Percentiles rank a stretch among this genome's conserved stretches.
These are phyloP conservation scores for Drosophila conformis DNA, from an alignment of 2,888 invertebrate genomes.

Conservation along the genomic window DNA sequence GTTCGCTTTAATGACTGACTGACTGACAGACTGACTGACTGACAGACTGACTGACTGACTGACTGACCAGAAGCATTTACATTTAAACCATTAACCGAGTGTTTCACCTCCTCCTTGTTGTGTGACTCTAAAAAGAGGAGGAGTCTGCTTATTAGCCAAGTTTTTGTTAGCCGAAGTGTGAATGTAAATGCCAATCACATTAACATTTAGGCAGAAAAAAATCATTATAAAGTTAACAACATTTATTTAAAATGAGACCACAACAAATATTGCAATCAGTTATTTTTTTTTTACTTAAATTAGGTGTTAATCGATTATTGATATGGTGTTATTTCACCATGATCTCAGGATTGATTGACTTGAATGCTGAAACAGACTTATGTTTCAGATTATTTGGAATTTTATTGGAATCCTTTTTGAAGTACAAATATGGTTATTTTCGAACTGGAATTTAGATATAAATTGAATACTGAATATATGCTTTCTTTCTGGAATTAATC, in stretches of 20 bases:
- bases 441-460: neutral
- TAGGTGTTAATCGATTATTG: neutral
- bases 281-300: neutral
- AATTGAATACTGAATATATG: neutral
- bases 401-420: neutral
- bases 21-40: too few relatives aligned
- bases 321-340: neutral
- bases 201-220: neutral
- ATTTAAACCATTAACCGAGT: constrained; percentile 32
- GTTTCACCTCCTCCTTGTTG: constrained; percentile 8
- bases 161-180: neutral
- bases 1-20: constrained; percentile 42
- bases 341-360: neutral
- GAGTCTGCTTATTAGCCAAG: constrained; percentile 1
- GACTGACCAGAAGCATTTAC: constrained; percentile 31
- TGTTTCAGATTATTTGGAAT: neutral
- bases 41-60: neutral
- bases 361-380: neutral
- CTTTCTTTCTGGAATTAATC: neutral
- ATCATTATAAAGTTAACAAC: neutral
- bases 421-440: rapidly evolving
- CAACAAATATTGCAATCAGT: neutral
- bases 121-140: neutral
- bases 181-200: neutral
- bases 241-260: neutral